phyloP scores from a whole-genome alignment of 2,888 invertebrate species.

The Agrilus mali region DNA sequence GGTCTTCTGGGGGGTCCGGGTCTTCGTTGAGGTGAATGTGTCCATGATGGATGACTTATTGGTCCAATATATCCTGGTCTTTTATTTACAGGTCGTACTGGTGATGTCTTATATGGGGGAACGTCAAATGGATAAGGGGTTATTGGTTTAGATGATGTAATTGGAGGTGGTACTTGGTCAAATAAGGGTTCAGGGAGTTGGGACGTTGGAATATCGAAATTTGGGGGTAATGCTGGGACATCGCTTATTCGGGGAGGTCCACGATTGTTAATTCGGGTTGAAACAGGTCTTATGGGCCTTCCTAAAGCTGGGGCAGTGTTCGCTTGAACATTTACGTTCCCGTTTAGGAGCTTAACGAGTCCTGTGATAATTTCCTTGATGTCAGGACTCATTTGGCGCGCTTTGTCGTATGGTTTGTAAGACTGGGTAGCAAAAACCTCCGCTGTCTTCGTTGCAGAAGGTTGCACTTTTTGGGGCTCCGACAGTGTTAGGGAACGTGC shows the following conservation, averaged over 20 bases:
- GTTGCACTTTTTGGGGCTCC: conserved; percentile 49
- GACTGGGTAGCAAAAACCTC: conserved; percentile 41
- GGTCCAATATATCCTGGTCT: conserved; percentile 40
- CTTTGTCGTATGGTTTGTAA: conserved; percentile 27
- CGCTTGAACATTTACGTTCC: conserved; percentile 75
- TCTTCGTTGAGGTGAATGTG: conserved; percentile 37
- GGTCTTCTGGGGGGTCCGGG: conserved; percentile 42
- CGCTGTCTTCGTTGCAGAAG: conserved; percentile 34
- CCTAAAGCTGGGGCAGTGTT: conserved; percentile 46
- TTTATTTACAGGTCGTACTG: conserved; percentile 40
- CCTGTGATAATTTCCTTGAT: conserved; percentile 86
- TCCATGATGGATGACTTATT: conserved; percentile 53
- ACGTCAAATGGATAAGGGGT: conserved; percentile 69
- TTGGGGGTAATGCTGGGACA: conserved; percentile 55
- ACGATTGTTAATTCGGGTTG: conserved; percentile 75
- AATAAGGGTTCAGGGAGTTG: conserved; percentile 33
- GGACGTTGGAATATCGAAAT: conserved; percentile 46
- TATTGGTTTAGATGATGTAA: conserved; percentile 39
- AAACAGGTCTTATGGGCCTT: conserved; percentile 53
- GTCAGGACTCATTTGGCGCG: conserved; percentile 56
- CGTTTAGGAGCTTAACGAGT: conserved; percentile 76
- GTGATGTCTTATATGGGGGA: conserved; percentile 43
- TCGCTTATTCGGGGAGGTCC: conserved; percentile 80
- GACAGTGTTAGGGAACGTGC: conserved; percentile 48
- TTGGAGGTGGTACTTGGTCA: conserved; percentile 37